Evolutionary conservation across 2,888 invertebrate genomes (phyloP).

Genomic region (Xanthorhoe designata): DNA sequence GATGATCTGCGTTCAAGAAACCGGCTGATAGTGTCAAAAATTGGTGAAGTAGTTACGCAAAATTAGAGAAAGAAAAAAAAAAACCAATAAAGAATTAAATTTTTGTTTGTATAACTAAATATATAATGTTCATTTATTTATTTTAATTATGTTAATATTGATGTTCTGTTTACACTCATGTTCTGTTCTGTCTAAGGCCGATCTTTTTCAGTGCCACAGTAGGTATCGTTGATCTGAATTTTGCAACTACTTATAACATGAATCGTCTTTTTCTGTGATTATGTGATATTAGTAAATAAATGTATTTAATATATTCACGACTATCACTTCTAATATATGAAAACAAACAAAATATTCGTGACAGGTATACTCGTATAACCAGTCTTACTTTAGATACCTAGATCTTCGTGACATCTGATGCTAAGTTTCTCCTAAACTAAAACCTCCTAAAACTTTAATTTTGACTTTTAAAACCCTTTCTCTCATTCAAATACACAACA

Average conservation of each 20-base stretch:
- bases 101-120: conserved; percentile 1
- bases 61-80: background rate
- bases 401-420: too few species aligned
- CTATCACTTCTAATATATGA: background rate
- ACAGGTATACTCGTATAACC: too few species aligned
- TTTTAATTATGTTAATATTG: background rate
- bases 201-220: too few species aligned
- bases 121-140: conserved; percentile 7
- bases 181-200: too few species aligned
- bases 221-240: background rate
- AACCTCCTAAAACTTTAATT: too few species aligned
- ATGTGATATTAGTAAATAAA: conserved; percentile 58
- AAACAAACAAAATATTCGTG: too few species aligned
- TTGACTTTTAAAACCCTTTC: too few species aligned
- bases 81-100: background rate
- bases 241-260: background rate
- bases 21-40: too few species aligned
- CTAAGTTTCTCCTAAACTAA: too few species aligned
- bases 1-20: too few species aligned
- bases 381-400: too few species aligned
- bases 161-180: too few species aligned
- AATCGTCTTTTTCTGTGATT: background rate
- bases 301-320: background rate
- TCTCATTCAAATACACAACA: background rate
- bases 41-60: background rate